phyloP scores from a whole-genome alignment of 2,888 invertebrate species.

The Tipula vernalis region DNA sequence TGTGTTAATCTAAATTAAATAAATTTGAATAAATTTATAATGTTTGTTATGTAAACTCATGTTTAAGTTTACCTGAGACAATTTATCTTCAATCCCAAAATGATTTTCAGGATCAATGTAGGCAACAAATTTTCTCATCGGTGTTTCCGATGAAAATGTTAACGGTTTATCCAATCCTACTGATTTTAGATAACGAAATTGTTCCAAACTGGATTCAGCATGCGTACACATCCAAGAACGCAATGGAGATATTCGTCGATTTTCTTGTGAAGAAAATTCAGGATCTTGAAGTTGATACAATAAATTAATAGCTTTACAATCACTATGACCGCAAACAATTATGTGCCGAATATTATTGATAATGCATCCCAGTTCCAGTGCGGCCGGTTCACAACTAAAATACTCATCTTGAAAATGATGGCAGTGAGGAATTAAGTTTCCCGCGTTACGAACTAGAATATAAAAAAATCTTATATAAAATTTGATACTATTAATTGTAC shows the following conservation, averaged over 20 bases:
- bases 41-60: neutral
- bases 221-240: constrained; percentile 87
- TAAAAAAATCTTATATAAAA: neutral
- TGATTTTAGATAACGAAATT: constrained; percentile 60
- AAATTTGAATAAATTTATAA: constrained; percentile 14
- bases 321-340: constrained; percentile 94
- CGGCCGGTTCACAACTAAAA: constrained; percentile 91
- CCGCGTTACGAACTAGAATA: constrained; percentile 82
- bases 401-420: constrained; percentile 75
- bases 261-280: constrained; percentile 56
- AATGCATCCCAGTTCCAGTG: constrained; percentile 86
- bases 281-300: constrained; percentile 70
- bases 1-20: constrained; percentile 58
- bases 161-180: constrained; percentile 52
- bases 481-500: neutral
- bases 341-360: constrained; percentile 83
- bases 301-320: constrained; percentile 96
- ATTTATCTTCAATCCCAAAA: constrained; percentile 79
- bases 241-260: constrained; percentile 69
- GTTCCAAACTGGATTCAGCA: constrained; percentile 66
- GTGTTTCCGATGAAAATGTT: constrained; percentile 75
- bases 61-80: constrained; percentile 64
- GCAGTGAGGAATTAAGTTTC: constrained; percentile 87
- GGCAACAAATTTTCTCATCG: constrained; percentile 77
- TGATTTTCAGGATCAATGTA: constrained; percentile 88